These are phyloP conservation scores for Ariopsis seemanni DNA, from an alignment of 2,113 vertebrate species.

Conservation along the genomic window DNA sequence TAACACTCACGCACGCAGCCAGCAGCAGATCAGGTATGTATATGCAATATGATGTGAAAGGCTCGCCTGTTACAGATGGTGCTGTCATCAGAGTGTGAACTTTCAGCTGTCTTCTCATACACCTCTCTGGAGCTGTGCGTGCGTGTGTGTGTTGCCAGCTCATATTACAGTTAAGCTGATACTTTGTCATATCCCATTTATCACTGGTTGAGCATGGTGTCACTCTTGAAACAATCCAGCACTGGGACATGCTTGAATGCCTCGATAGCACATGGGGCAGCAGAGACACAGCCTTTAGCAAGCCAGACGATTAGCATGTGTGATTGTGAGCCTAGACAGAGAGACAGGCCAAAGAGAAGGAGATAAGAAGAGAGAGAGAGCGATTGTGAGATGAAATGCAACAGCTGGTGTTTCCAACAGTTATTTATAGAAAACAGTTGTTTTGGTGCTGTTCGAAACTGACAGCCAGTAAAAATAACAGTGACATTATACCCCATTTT, in stretches of 20 bases:
- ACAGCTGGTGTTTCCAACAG: not conserved
- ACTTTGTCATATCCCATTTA: constrained; percentile 13
- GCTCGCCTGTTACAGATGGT: not conserved
- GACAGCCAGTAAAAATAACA: not conserved
- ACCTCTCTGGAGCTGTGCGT: not conserved
- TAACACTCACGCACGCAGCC: not conserved
- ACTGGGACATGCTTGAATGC: not conserved
- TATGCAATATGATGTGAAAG: not conserved
- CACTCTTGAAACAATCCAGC: not conserved
- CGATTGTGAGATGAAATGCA: not conserved
- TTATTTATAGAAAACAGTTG: constrained; percentile 1
- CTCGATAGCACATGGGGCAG: not conserved
- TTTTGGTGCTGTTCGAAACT: not conserved
- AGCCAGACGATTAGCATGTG: not conserved
- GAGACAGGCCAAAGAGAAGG: not conserved
- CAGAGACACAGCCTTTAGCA: not conserved
- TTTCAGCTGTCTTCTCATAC: not conserved
- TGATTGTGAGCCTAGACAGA: not conserved
- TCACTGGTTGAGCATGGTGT: not conserved
- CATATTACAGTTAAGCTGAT: not conserved
- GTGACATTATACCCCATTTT: constrained; percentile 21
- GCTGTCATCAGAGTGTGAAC: not conserved
- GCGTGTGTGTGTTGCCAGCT: not conserved
- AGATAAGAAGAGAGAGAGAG: not conserved
- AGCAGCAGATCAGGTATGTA: not conserved